These are phyloP conservation scores for Thalassophryne amazonica DNA, from an alignment of 2,797 vertebrate species.

Conservation along the genomic window DNA sequence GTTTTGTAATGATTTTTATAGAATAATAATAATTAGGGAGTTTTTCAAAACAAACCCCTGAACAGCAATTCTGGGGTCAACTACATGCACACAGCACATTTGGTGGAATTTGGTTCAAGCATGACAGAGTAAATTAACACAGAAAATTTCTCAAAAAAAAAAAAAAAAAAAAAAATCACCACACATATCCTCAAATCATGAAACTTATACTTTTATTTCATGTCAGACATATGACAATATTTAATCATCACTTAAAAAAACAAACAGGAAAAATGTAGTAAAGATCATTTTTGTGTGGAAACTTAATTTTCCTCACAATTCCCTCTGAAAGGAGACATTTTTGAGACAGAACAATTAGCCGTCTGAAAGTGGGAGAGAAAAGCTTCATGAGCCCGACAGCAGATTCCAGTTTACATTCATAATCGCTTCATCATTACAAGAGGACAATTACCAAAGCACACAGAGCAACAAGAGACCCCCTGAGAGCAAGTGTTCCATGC, in stretches of 20 bases:
- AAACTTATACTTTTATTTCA: no score
- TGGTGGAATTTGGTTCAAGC: no score
- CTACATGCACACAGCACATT: no score
- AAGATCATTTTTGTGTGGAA: neutral
- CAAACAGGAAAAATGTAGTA: conserved; percentile 4
- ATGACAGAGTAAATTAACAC: no score
- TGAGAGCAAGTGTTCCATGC: neutral
- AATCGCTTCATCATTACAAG: neutral
- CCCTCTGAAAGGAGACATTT: neutral
- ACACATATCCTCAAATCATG: no score
- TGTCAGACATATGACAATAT: no score
- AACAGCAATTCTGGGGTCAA: no score
- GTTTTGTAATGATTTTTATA: no score
- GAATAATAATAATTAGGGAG: no score
- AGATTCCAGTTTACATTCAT: conserved; percentile 1
- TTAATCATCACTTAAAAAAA: conserved; percentile 9
- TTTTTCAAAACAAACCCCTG: no score
- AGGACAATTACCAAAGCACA: neutral
- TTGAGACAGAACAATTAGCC: neutral
- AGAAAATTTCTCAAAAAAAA: no score
- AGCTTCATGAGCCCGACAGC: neutral
- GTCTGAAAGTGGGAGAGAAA: neutral
- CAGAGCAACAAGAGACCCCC: neutral
- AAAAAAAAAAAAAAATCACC: no score
- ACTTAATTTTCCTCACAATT: neutral